Conservation (phyloP, 2,113 vertebrate species). For the Stomatorhinus ivindoensis region DNA sequence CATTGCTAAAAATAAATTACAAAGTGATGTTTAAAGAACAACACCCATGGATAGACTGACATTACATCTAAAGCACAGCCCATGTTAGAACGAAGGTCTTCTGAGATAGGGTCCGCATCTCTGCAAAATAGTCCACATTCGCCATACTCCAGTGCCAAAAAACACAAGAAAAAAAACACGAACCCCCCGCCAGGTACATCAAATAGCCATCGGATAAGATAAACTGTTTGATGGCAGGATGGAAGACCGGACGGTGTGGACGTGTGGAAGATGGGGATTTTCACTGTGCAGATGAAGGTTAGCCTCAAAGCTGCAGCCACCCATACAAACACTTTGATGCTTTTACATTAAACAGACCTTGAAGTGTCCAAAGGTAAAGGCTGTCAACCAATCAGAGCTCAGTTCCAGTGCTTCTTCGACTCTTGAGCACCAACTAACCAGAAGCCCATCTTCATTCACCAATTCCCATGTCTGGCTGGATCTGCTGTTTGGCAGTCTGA, state of each 20-base stretch:
- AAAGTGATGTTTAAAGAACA: neutral
- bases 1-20: neutral
- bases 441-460: neutral
- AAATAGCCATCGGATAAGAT: neutral
- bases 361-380: neutral
- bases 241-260: neutral
- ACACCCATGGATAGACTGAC: neutral
- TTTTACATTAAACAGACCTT: neutral
- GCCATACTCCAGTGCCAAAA: neutral
- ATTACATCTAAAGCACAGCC: neutral
- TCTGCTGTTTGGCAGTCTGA: neutral
- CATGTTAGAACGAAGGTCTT: neutral
- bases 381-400: neutral
- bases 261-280: neutral
- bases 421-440: neutral
- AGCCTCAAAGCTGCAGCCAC: neutral
- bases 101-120: neutral
- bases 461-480: neutral
- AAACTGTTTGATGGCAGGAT: neutral
- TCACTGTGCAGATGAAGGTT: neutral
- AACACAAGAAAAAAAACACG: neutral
- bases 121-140: neutral
- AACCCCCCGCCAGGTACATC: neutral
- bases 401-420: neutral
- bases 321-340: neutral